Evolutionary conservation across 1,140 invertebrate genomes (phyloP).

Genomic region (Microplitis mediator): DNA sequence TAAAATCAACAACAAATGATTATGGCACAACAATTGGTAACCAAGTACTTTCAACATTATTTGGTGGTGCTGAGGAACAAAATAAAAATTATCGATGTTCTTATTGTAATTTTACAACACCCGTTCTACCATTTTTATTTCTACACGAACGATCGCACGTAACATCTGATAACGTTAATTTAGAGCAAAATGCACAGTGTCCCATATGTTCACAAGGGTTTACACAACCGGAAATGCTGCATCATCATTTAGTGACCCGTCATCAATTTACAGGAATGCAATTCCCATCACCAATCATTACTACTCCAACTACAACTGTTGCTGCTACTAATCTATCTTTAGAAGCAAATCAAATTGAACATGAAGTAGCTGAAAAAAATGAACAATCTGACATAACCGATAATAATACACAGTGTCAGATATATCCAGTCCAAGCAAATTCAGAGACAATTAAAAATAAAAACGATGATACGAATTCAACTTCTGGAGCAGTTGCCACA

Average conservation of each 20-base stretch:
- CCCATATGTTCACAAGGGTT: conserved; percentile 68
- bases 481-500: neutral
- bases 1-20: conserved; percentile 39
- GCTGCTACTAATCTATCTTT: conserved; percentile 22
- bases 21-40: conserved; percentile 57
- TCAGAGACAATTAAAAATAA: conserved; percentile 41
- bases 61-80: conserved; percentile 63
- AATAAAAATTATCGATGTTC: conserved; percentile 84
- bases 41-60: conserved; percentile 66
- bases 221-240: conserved; percentile 64
- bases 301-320: neutral
- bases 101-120: conserved; percentile 87
- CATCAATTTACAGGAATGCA: conserved; percentile 67
- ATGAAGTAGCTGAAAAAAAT: conserved; percentile 35
- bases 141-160: conserved; percentile 86
- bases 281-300: conserved; percentile 47
- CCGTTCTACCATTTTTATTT: conserved; percentile 86
- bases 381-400: conserved; percentile 45
- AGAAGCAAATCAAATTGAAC: conserved; percentile 38
- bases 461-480: conserved; percentile 40
- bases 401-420: conserved; percentile 40
- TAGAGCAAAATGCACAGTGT: conserved; percentile 60
- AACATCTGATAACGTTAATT: conserved; percentile 47
- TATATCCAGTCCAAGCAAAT: conserved; percentile 37
- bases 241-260: conserved; percentile 66